Conservation (phyloP, 2,888 invertebrate genomes). For the Poecilus cupreus region DNA sequence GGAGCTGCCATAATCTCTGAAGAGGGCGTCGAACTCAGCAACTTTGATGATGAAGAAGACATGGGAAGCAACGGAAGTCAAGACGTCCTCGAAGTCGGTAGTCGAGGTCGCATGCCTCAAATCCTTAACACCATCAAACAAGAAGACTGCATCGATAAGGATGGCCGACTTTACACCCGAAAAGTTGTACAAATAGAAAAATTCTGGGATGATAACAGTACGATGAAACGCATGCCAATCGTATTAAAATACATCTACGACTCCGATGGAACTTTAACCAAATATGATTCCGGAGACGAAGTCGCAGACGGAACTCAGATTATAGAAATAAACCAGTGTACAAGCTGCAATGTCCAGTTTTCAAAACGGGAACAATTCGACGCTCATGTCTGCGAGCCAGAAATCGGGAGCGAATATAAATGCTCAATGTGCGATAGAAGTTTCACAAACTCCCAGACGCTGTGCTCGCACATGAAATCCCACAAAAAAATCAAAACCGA, state of each 20-base stretch:
- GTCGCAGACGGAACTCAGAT: slow-evolving; percentile 62
- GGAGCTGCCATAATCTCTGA: slow-evolving; percentile 62
- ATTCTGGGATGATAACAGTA: slow-evolving; percentile 72
- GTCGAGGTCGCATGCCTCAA: slow-evolving; percentile 66
- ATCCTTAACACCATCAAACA: slow-evolving; percentile 72
- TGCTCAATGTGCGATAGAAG: slow-evolving; percentile 74
- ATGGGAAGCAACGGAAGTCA: slow-evolving; percentile 57
- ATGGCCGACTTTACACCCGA: slow-evolving; percentile 73
- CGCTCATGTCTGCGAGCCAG: slow-evolving; percentile 71
- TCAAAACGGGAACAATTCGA: slow-evolving; percentile 72
- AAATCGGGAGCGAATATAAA: slow-evolving; percentile 66
- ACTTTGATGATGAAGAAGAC: slow-evolving; percentile 43
- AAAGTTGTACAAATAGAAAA: slow-evolving; percentile 78
- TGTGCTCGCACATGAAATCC: slow-evolving; percentile 78
- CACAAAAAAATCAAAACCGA: slow-evolving; percentile 71
- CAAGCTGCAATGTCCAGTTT: slow-evolving; percentile 73
- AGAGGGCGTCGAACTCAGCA: slow-evolving; percentile 43
- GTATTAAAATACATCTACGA: slow-evolving; percentile 65
- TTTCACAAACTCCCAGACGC: slow-evolving; percentile 75
- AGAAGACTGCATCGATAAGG: slow-evolving; percentile 74
- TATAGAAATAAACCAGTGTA: slow-evolving; percentile 72
- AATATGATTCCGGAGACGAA: slow-evolving; percentile 64
- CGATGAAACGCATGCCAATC: slow-evolving; percentile 63
- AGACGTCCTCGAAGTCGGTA: slow-evolving; percentile 56
- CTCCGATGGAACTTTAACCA: slow-evolving; percentile 64